These are phyloP conservation scores for Phrynocephalus vlangalii DNA, from an alignment of 2,797 vertebrate genomes.

Conservation along the genomic window DNA sequence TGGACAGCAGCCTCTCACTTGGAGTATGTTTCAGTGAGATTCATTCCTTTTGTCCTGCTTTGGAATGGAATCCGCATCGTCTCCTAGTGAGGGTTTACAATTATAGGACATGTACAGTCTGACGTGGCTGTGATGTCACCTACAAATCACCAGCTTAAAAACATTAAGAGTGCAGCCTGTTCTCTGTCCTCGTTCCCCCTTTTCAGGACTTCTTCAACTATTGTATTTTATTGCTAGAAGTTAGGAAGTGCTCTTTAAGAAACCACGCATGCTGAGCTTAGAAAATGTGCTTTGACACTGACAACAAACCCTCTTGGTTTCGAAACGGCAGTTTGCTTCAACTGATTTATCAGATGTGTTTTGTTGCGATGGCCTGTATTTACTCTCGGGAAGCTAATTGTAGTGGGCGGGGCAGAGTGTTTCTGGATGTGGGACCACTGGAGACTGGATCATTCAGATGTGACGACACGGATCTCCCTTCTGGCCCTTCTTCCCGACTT, in stretches of 20 bases:
- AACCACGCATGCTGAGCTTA: no score
- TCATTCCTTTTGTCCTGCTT: background rate
- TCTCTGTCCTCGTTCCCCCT: no score
- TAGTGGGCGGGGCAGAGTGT: background rate
- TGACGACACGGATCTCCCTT: background rate
- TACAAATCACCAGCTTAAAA: background rate
- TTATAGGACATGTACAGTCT: background rate
- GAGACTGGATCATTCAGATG: background rate
- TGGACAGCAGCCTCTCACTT: background rate
- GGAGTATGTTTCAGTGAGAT: background rate
- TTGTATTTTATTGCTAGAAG: no score
- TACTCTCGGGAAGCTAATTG: background rate
- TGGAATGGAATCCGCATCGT: background rate
- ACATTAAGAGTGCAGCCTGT: no score
- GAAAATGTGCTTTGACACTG: no score
- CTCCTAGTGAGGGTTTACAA: background rate
- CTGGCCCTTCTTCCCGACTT: background rate
- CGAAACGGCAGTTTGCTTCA: background rate
- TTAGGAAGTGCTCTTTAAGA: no score
- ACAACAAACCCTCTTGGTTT: background rate
- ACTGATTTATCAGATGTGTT: background rate
- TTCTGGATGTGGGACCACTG: background rate
- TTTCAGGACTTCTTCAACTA: no score
- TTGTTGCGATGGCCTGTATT: background rate
- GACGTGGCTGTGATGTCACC: background rate